These are phyloP conservation scores for Channa argus DNA, from an alignment of 2,113 vertebrate genomes.

Conservation along the genomic window DNA sequence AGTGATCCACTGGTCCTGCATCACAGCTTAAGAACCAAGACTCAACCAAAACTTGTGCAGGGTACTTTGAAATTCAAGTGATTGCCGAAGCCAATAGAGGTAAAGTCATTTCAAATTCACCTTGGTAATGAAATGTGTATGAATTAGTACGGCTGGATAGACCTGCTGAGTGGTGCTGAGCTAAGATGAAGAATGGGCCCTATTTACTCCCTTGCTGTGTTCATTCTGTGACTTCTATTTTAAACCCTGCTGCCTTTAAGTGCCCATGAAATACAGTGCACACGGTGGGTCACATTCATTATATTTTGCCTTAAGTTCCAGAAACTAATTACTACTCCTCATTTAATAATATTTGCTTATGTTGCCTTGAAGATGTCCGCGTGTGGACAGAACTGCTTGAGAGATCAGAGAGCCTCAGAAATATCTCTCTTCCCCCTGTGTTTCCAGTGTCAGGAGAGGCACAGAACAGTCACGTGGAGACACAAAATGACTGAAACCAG, in stretches of 20 bases:
- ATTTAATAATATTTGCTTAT: too few relatives aligned
- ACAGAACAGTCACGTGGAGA: not conserved
- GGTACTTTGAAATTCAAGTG: not conserved
- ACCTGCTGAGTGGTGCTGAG: not conserved
- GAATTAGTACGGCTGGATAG: not conserved
- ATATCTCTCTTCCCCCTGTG: too few relatives aligned
- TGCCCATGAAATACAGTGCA: too few relatives aligned
- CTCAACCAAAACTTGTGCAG: too few relatives aligned
- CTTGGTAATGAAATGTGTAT: not conserved
- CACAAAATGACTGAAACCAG: not conserved
- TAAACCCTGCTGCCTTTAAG: too few relatives aligned
- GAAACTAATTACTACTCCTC: too few relatives aligned
- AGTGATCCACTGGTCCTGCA: slow-evolving; percentile 34
- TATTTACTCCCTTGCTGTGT: not conserved
- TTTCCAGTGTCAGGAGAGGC: not conserved
- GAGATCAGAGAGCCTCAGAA: too few relatives aligned
- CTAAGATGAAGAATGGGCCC: not conserved
- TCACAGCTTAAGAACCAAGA: not conserved
- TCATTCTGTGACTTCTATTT: too few relatives aligned
- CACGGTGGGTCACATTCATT: not conserved
- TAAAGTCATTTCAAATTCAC: not conserved
- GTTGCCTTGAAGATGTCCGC: not conserved
- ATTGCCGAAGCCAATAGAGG: not conserved
- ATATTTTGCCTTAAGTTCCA: too few relatives aligned
- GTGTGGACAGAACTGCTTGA: too few relatives aligned